Conservation (phyloP, 1,140 invertebrate species). For the Drosophila suzukii region DNA sequence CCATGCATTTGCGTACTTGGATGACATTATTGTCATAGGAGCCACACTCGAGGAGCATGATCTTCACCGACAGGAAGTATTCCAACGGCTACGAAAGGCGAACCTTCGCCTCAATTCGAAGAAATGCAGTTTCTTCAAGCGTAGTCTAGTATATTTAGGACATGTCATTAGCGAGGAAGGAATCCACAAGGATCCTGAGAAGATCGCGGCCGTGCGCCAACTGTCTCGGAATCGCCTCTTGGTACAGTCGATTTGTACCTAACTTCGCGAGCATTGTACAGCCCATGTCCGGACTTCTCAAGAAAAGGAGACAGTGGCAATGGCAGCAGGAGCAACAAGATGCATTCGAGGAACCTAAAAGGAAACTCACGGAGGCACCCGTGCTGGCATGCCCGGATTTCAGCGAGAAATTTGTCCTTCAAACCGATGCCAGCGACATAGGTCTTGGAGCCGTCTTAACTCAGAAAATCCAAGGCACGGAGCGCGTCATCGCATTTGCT, state of each 20-base stretch:
- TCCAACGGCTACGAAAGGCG: not conserved
- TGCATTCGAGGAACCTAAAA: not conserved
- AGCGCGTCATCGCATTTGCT: not conserved
- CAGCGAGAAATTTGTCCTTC: not conserved
- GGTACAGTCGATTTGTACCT: too few species aligned
- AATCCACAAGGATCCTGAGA: too few species aligned
- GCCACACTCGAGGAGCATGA: not conserved
- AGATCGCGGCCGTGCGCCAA: too few species aligned
- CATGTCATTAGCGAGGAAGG: too few species aligned
- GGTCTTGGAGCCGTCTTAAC: too few species aligned
- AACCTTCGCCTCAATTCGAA: not conserved
- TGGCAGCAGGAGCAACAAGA: conserved; percentile 29
- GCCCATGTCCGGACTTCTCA: conserved; percentile 16
- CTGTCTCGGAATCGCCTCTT: too few species aligned
- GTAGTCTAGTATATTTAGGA: not conserved
- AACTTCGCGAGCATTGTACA: too few species aligned
- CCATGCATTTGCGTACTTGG: conserved; percentile 55
- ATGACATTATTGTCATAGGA: too few species aligned
- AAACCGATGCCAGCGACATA: not conserved
- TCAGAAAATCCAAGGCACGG: not conserved
- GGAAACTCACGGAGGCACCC: not conserved
- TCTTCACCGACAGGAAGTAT: not conserved
- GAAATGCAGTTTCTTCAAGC: conserved; percentile 2
- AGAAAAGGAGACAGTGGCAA: conserved; percentile 37
- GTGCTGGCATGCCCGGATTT: not conserved